A percentile compares a stretch with the other conserved stretches of the same genome.
Conservation (phyloP, 1,140 invertebrate species). For the Drosophila sproati region DNA sequence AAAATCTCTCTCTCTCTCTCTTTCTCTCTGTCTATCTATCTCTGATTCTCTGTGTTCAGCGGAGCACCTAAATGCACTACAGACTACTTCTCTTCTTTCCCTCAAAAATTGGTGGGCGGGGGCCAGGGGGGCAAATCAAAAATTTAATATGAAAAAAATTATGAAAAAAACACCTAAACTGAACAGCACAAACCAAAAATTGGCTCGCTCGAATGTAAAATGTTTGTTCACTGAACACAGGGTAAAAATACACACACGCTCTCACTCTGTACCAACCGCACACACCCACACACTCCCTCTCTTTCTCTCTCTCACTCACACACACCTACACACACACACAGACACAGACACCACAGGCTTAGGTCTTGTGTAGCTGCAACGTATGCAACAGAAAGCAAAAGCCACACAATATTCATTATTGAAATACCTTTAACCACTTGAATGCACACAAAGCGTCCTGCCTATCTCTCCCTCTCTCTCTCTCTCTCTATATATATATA, state of each 20-base stretch:
- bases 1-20: not conserved
- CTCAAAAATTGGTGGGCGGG: conserved; percentile 67
- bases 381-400: conserved; percentile 61
- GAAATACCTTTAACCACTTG: conserved; percentile 43
- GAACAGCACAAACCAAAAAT: conserved; percentile 48
- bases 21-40: not conserved
- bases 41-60: conserved; percentile 73
- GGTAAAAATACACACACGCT: conserved; percentile 32
- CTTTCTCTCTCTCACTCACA: conserved; percentile 5
- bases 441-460: conserved; percentile 47
- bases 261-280: conserved; percentile 27
- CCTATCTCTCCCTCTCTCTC: conserved; percentile 44
- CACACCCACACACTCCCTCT: conserved; percentile 17
- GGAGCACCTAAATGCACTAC: conserved; percentile 51
- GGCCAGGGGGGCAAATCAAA: conserved; percentile 50
- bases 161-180: conserved; percentile 24
- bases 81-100: conserved; percentile 2
- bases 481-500: conserved; percentile 42
- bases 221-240: conserved; percentile 82
- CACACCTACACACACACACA: conserved; percentile 17
- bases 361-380: conserved; percentile 67
- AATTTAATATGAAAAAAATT: conserved; percentile 34
- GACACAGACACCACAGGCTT: conserved; percentile 28
- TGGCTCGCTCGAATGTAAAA: conserved; percentile 65
- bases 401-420: conserved; percentile 44